A percentile compares a stretch with the other conserved stretches of the same genome.
phyloP scores from a whole-genome alignment of 2,113 vertebrate species.

The Dasyprocta punctata region DNA sequence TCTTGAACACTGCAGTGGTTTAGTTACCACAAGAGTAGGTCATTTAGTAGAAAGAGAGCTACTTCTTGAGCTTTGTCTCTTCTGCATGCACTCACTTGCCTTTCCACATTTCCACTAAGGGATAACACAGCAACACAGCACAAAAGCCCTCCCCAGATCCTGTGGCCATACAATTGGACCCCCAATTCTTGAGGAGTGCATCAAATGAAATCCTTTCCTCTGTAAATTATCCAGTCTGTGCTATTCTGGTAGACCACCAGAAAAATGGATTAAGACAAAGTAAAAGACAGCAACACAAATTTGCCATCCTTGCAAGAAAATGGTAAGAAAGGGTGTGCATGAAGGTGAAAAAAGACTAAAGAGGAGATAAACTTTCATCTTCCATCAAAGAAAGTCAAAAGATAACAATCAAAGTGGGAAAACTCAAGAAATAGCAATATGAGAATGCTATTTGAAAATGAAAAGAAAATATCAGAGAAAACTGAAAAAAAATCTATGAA shows the following conservation, averaged over 20 bases:
- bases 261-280: neutral
- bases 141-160: neutral
- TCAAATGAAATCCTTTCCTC: neutral
- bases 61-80: neutral
- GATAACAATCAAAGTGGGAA: neutral
- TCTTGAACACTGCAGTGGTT: neutral
- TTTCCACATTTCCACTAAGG: too few relatives aligned
- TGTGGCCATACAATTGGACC: neutral
- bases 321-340: neutral
- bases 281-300: neutral
- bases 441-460: neutral
- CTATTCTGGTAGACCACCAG: neutral
- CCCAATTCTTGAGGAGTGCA: neutral
- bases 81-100: neutral
- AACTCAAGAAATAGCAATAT: neutral
- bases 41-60: neutral
- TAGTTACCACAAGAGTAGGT: neutral
- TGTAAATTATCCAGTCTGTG: neutral
- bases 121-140: neutral
- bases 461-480: slow-evolving; percentile 2
- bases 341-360: neutral
- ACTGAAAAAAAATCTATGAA: neutral
- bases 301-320: neutral
- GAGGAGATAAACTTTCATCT: neutral
- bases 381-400: neutral